Base-by-base conservation (phyloP, 2,888 invertebrate species). In the Orthonychiurus folsomi region DNA sequence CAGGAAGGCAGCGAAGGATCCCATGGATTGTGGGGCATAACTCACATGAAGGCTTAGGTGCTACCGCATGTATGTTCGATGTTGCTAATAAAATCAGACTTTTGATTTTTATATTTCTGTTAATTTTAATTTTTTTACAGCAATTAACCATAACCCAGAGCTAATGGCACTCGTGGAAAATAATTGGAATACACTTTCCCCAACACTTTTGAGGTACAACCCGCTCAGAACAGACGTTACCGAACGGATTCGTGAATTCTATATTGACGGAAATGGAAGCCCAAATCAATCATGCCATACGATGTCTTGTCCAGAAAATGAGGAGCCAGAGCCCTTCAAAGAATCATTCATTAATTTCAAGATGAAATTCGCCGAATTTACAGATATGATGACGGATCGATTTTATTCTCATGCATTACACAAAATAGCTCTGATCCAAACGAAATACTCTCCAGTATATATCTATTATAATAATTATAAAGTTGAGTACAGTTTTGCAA, bases 391-490 rank as follows among this genome's bases (percentile, higher is more conserved):
- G 55, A 65, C 69, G 1, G 69, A 69, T 47, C 53, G 69, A 28
- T 64, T 50, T 24, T 64, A 59, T 37, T 26, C 55, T 1, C 57
- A 53, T 56, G 63, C 65, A 26, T 59, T 63, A 50, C 62, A 59
- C 47, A 63, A 64, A 2, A 56, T 64, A 2, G 50, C 66, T 12
- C 50, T 50, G 21, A 50, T 69, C 18, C 66, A 69, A 52, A 23
- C 50, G 18, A 28, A 59, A 37, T 57, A 54, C 18, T 61, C 66
- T 61, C 79, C 79, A 1, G 74, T 81, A 23, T 81, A 77, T 74
- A 68, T 80, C 59, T 81, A 81, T 64, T 77, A 77, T 69, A 81
- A 82, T 66, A 75, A 76, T 59, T 82, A 80, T 65, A 75, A 72
- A 50, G 82, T 82, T 0, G 68, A 74, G 1, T 68, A 77, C 59